Evolutionary conservation across 2,797 vertebrate species (phyloP), one percentile per base, ranked within the genome.

Genomic region (Philypnodon macrostomus): DNA sequence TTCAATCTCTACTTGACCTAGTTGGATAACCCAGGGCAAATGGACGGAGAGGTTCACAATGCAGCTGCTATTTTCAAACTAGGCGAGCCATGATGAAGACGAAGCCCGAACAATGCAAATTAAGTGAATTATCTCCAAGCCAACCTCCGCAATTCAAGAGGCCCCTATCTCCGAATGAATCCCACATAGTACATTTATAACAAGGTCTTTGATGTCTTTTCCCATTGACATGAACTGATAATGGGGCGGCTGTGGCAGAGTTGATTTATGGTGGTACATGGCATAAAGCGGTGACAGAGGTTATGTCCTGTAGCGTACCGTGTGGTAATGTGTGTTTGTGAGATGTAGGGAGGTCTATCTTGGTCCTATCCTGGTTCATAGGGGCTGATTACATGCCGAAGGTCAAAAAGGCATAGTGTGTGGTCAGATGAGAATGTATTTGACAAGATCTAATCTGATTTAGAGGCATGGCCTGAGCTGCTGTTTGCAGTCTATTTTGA

Each of bases 351-450:
- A 26, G 55, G 48, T 50, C 39, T 13, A 48, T 50, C 39, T 13
- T 46, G 54, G 33, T 62, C 64, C 53, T 54, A 48, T 66, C 26
- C 11, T 61, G 63, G 49, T 55, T 79, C 51, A 68, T 50, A 75
- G 67, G 59, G 65, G 63, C 48, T 74, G 47, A 69, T 63, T 67
- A 65, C 19, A 78, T 71, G 53, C 77, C 64, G 39, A 13, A 4
- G 51, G 72, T 54, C 63, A 64, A 7, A 18, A 51, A 53, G 55
- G 55, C 46, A 63, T 47, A 56, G 79, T 75, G 82, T 79, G 73
- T 80, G 77, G 74, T 83, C 82, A 76, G 51, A 79, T 81, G 14
- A 83, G n/a, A n/a, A n/a, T n/a, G n/a, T n/a, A 77, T 80, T 73
- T 82, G 85, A 86, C 58, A 70, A 53, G 52, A 75, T 76, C 41